Evolutionary conservation across 1,140 invertebrate genomes (phyloP).

Genomic region (Drosophila subobscura): DNA sequence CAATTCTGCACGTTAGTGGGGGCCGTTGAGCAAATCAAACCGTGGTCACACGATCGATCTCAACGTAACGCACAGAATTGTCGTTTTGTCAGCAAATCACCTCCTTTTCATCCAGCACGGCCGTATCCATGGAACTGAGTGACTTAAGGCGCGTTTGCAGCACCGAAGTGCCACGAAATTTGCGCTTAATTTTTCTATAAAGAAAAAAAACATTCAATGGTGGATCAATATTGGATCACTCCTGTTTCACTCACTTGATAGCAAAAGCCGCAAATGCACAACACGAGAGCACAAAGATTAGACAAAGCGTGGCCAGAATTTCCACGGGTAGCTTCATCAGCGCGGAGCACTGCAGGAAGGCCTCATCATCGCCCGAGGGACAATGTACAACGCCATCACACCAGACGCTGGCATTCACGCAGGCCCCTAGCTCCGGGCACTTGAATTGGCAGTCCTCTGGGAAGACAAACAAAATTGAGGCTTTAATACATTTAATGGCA

Average conservation of each 20-base stretch:
- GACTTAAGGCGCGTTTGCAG: constrained; percentile 90
- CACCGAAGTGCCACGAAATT: constrained; percentile 88
- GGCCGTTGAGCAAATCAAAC: constrained; percentile 87
- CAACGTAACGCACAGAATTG: constrained; percentile 95
- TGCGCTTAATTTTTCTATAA: constrained; percentile 84
- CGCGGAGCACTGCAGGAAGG: constrained; percentile 90
- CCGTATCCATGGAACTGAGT: constrained; percentile 89
- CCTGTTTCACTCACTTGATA: constrained; percentile 68
- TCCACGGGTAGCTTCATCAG: constrained; percentile 89
- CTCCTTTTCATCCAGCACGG: constrained; percentile 92
- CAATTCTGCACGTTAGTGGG: constrained; percentile 81
- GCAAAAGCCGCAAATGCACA: constrained; percentile 80
- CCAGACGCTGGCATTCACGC: constrained; percentile 94
- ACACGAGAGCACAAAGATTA: constrained; percentile 81
- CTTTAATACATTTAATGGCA: background rate
- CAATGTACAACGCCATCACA: constrained; percentile 94
- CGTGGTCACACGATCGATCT: constrained; percentile 94
- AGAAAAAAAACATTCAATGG: background rate
- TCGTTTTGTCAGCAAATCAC: constrained; percentile 97
- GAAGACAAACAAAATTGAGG: background rate
- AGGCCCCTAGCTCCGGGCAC: constrained; percentile 93
- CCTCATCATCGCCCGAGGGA: constrained; percentile 94
- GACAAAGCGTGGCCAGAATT: constrained; percentile 86
- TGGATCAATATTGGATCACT: background rate
- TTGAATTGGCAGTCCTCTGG: constrained; percentile 90